Evolutionary conservation across 2,888 invertebrate species (phyloP), one percentile per base, ranked within the genome.

Genomic region (Epistrophe grossulariae): DNA sequence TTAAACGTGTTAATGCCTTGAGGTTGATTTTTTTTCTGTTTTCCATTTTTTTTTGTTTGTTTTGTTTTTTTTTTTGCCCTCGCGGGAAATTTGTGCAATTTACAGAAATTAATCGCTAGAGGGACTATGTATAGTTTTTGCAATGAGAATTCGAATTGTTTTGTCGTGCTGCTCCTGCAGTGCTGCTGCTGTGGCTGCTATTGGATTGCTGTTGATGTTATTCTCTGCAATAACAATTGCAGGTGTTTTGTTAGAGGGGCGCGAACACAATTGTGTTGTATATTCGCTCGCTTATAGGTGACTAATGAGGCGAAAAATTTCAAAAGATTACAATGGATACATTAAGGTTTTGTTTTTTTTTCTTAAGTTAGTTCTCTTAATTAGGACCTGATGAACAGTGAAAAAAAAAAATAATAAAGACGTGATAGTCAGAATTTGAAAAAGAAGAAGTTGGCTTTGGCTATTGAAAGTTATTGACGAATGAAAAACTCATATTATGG

Each of bases 251-350:
- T 71, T 82, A 38, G 43, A 81, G 78, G 15, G 4, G 77, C 73
- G 77, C 70, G 50, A 50, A 43, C 57, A 82, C 78, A 78, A 85
- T 79, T 66, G 70, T 66, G 71, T 60, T 74, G 19, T 15, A 19
- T 28, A n/a, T n/a, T n/a, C n/a, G n/a, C n/a, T 50, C 71, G 66
- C 80, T 72, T 81, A 81, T 35, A 35, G 35, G 78, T 81, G 73
- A 78, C 81, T 84, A 84, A 84, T 85, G 82, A 85, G 81, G 66
- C 77, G 81, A 31, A 78, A 85, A 76, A 84, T 84, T 77, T 84
- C 68, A 28, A 45, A 74, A 82, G 59, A 70, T 74, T 71, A 74
- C 84, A 78, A 81, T 73, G 24, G 73, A 48, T n/a, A 73, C 55
- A 68, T 74, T 80, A 77, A 60, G 77, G 35, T 77, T 48, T 13